These are phyloP conservation scores for Chouioia cunea DNA, from an alignment of 2,888 invertebrate genomes.

Conservation along the genomic window DNA sequence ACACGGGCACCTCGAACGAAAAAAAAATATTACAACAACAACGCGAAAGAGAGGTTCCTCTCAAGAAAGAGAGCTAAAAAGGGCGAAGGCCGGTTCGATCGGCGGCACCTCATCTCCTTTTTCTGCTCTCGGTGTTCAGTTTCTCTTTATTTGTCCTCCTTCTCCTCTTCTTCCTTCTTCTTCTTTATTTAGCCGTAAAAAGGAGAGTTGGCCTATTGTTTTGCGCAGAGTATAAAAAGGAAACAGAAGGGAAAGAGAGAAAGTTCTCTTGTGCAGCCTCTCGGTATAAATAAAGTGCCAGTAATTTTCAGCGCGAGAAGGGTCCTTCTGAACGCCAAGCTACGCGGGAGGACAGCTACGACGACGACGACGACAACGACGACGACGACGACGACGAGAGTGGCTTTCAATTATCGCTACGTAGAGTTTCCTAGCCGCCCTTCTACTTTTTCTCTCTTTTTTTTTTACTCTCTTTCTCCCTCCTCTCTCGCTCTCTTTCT, in stretches of 20 bases:
- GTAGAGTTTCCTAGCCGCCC: conserved; percentile 11
- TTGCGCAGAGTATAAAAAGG: conserved; percentile 15
- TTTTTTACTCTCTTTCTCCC: neutral
- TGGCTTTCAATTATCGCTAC: conserved; percentile 47
- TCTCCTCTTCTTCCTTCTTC: neutral
- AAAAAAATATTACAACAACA: too few species aligned
- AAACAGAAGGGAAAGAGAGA: conserved; percentile 24
- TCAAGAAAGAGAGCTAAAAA: conserved; percentile 32
- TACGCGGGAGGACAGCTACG: neutral
- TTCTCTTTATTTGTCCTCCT: conserved; percentile 44
- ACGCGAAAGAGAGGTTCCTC: neutral
- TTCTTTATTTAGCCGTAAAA: conserved; percentile 4
- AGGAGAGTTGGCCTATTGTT: neutral
- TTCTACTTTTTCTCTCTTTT: conserved; percentile 29
- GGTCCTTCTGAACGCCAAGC: conserved; percentile 41
- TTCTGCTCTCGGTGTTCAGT: conserved; percentile 35
- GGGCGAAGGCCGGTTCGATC: neutral
- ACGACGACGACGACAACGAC: too few species aligned
- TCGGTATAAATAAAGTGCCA: conserved; percentile 48
- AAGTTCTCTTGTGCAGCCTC: conserved; percentile 25
- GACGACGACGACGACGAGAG: conserved; percentile 12
- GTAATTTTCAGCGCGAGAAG: conserved; percentile 47
- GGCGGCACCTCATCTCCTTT: too few species aligned
- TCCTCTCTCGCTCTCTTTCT: neutral
- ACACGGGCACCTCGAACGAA: too few species aligned